These are phyloP conservation scores for Anhinga rufa DNA, from an alignment of 2,113 vertebrate species.

Conservation along the genomic window DNA sequence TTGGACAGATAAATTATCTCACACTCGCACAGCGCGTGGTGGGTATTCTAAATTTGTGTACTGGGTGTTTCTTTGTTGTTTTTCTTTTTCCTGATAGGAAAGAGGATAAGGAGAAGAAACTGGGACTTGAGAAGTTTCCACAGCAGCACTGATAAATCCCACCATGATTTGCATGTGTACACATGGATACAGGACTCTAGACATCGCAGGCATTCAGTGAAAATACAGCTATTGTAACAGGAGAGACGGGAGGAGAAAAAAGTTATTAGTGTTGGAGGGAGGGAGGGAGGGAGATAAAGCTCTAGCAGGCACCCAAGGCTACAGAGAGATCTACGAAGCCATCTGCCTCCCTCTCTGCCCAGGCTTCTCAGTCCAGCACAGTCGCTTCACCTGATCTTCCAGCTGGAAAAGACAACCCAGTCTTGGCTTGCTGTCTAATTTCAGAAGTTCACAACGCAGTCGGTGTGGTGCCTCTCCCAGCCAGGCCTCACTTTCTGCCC, in stretches of 20 bases:
- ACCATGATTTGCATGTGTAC: not conserved
- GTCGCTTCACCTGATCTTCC: not conserved
- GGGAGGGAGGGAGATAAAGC: not conserved
- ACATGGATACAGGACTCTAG: accelerated
- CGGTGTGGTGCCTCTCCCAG: not conserved
- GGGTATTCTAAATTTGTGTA: not conserved
- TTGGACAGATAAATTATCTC: not conserved
- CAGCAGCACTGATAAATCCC: not conserved
- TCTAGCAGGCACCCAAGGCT: not conserved
- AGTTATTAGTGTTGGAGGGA: not conserved
- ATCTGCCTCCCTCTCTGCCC: not conserved
- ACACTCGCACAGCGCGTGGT: accelerated
- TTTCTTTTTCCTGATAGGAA: not conserved
- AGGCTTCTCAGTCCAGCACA: not conserved
- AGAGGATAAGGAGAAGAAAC: not conserved
- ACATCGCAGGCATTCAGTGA: not conserved
- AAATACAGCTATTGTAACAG: not conserved
- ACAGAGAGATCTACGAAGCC: not conserved
- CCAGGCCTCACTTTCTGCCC: not conserved
- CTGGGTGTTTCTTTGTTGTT: not conserved
- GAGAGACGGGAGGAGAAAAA: not conserved
- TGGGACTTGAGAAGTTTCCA: not conserved
- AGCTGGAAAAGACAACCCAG: not conserved
- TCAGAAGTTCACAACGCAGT: not conserved
- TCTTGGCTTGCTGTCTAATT: not conserved